phyloP scores from a whole-genome alignment of 2,113 vertebrate genomes.

The Melospiza melodia region DNA sequence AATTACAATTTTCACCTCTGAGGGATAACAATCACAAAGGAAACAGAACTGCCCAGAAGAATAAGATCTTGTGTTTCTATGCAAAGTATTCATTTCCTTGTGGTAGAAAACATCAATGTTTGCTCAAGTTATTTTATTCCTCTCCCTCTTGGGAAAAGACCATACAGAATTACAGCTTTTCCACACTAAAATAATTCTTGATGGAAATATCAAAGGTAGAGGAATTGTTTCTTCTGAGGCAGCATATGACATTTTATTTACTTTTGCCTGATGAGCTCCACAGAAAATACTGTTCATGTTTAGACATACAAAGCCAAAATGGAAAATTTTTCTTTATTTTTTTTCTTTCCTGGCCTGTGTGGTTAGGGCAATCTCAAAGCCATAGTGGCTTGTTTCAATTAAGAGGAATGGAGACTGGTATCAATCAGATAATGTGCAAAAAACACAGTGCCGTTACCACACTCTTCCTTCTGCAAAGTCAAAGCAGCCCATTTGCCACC shows the following conservation, averaged over 20 bases:
- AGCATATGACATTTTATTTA: background rate
- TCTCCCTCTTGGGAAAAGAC: background rate
- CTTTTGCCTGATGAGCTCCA: background rate
- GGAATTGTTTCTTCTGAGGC: background rate
- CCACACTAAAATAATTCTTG: background rate
- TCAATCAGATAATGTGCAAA: conserved; percentile 30
- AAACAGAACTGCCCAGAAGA: background rate
- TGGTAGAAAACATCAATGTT: background rate
- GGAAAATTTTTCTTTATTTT: background rate
- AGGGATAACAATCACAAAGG: background rate
- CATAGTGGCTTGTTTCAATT: background rate
- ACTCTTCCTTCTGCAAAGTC: conserved; percentile 9
- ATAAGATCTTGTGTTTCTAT: background rate
- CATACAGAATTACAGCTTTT: background rate
- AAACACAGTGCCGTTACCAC: conserved; percentile 10
- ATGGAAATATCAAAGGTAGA: background rate
- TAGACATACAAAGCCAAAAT: background rate
- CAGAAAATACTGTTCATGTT: background rate
- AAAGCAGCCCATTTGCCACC: background rate
- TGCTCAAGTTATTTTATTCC: background rate
- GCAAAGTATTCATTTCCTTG: background rate
- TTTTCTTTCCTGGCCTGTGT: background rate
- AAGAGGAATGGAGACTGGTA: conserved; percentile 6
- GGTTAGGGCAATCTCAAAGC: conserved; percentile 2
- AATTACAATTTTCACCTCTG: background rate